phyloP scores from a whole-genome alignment of 2,888 invertebrate genomes.

The Agrilus biguttatus region DNA sequence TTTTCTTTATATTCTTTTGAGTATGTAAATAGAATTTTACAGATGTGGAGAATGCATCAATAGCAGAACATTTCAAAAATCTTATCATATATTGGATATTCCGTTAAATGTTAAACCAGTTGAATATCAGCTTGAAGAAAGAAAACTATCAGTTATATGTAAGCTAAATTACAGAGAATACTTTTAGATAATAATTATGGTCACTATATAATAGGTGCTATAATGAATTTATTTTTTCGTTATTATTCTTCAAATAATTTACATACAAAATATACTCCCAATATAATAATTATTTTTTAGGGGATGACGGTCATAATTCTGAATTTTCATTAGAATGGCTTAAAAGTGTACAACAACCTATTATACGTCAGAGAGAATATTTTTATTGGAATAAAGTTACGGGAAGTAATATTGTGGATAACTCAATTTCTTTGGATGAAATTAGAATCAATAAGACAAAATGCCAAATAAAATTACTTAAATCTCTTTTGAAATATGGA shows the following conservation, averaged over 20 bases:
- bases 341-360: conserved; percentile 2
- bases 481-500: conserved; percentile 38
- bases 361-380: conserved; percentile 15
- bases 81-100: conserved; percentile 39
- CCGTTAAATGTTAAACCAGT: conserved; percentile 32
- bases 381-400: conserved; percentile 35
- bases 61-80: conserved; percentile 41
- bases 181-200: no score
- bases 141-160: conserved; percentile 37
- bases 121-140: conserved; percentile 21
- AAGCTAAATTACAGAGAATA: conserved; percentile 21
- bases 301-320: conserved; percentile 45
- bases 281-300: conserved; percentile 22
- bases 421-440: conserved; percentile 30
- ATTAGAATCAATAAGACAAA: no score
- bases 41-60: conserved; percentile 48
- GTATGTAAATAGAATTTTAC: conserved; percentile 1
- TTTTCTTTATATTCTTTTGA: not conserved
- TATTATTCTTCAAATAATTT: no score
- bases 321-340: conserved; percentile 33
- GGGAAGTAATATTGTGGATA: conserved; percentile 27
- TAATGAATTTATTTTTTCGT: no score
- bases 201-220: no score
- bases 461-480: conserved; percentile 31
- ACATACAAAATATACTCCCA: not conserved